phyloP scores from a whole-genome alignment of 2,888 invertebrate genomes.

The Rhopalosiphum nymphaeae region DNA sequence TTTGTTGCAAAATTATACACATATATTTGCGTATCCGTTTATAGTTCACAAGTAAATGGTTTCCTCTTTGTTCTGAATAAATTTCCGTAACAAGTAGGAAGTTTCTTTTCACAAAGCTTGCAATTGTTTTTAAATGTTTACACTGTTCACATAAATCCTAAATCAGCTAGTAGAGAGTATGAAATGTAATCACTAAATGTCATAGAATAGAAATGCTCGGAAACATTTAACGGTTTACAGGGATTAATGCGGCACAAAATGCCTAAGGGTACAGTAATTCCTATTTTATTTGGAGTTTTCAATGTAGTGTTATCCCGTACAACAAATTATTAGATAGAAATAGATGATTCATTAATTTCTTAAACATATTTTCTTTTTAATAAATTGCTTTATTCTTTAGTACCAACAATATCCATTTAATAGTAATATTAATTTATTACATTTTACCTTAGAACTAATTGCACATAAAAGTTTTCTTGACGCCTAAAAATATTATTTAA shows the following conservation, averaged over 20 bases:
- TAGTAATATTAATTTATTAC: neutral
- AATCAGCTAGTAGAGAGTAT: neutral
- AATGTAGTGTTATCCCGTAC: neutral
- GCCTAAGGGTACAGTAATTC: neutral
- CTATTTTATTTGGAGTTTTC: neutral
- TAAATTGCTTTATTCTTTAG: neutral
- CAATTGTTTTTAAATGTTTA: slow-evolving; percentile 50
- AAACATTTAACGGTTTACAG: slow-evolving; percentile 32
- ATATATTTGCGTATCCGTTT: neutral
- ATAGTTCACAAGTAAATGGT: neutral
- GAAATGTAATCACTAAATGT: neutral
- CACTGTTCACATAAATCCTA: neutral
- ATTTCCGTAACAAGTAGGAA: slow-evolving; percentile 24
- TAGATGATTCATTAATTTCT: neutral
- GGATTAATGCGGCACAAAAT: neutral
- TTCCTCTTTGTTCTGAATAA: slow-evolving; percentile 12
- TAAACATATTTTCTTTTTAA: neutral
- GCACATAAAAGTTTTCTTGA: neutral
- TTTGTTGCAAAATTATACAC: neutral
- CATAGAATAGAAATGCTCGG: neutral
- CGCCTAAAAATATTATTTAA: neutral
- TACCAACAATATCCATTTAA: neutral
- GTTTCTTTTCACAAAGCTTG: slow-evolving; percentile 13
- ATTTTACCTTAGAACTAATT: neutral
- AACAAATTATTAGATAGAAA: neutral